Conservation (phyloP, 2,888 invertebrate genomes). For the Tipula confusa region DNA sequence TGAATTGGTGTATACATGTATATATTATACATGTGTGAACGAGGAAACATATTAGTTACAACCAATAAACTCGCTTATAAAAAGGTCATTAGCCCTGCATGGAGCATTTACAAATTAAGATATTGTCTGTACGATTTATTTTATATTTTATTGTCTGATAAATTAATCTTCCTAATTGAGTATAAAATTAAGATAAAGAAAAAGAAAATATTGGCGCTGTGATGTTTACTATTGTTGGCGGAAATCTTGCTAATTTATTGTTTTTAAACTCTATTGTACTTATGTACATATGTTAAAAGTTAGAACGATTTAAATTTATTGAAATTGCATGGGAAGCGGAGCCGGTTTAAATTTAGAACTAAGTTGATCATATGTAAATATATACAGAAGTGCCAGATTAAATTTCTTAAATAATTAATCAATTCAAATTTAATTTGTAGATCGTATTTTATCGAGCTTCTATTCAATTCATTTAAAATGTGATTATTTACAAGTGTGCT, state of each 20-base stretch:
- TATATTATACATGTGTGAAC: background rate
- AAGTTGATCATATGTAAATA: no score
- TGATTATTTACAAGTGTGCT: no score
- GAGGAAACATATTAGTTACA: background rate
- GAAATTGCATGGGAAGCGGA: background rate
- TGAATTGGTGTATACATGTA: background rate
- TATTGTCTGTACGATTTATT: background rate
- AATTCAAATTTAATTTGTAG: no score
- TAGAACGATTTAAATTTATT: background rate
- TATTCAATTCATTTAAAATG: no score
- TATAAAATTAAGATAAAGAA: background rate
- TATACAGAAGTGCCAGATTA: no score
- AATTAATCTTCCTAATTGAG: background rate
- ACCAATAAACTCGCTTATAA: background rate
- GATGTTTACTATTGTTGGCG: background rate
- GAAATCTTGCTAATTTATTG: background rate
- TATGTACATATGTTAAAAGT: no score
- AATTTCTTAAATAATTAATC: no score
- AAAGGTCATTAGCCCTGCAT: background rate
- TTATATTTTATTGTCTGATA: background rate
- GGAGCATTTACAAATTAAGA: background rate
- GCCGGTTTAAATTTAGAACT: no score
- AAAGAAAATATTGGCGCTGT: background rate
- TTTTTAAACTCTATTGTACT: background rate
- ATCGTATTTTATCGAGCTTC: no score